Base-by-base conservation (phyloP, 1,140 invertebrate species). In the Camponotus pennsylvanicus region DNA sequence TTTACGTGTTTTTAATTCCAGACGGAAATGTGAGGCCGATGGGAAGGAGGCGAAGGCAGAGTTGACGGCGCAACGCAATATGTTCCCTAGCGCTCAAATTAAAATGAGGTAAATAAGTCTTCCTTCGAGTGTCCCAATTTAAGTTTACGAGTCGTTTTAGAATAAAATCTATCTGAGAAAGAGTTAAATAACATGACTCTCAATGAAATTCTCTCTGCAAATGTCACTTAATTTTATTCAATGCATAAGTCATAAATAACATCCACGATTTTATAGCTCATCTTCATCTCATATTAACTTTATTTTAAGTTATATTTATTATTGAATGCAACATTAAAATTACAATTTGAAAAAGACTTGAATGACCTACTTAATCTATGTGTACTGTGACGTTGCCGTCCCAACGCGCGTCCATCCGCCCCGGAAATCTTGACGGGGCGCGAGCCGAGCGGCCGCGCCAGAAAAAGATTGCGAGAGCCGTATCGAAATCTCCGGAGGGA, bases 71-170 rank as follows among this genome's bases (percentile, higher is more conserved):
- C 93, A 95, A 90, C 94, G 96, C 93, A 96, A 95, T 93, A 96
- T 96, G 95, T 96, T 96, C 93, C 96, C 96, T 89, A 96, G 95
- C 93, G 94, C 96, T 91, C 96, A 96, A 94, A 96, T 97, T 93
- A 97, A 97, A 96, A 96, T 96, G 96, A 96, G 96, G 96, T 96
- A 95, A 93, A 91, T 88, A 84, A 79, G 84, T 69, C 49, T 73
- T 82, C 37, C 69, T 69, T 64, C 34, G 11, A 82, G 67, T 52
- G 3, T 21, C 73, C 18, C 67, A 37, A 32, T 73, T 71, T 71
- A 82, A 61, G 18, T 73, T 71, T 55, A 73, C 32, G 6, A 73
- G 37, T 45, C 18, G 37, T 61, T 21, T 27, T n/a, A 15, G 52
- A 61, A 45, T 73, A 61, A 49, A 49, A 52, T 37, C 4, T 18